Evolutionary conservation across 2,113 vertebrate species (phyloP).

Genomic region (Festucalex cinctus): DNA sequence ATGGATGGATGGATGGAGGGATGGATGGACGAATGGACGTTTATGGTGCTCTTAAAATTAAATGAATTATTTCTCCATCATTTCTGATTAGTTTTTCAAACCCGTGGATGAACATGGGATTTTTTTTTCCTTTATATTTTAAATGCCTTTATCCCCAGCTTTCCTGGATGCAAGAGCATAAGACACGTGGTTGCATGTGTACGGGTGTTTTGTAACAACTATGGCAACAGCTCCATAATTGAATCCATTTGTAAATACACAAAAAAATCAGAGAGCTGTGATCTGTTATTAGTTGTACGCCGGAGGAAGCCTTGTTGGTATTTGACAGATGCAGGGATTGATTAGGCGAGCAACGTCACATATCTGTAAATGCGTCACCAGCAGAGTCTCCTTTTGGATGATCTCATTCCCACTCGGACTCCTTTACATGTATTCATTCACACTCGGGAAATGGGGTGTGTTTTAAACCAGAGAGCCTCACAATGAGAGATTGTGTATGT

Average conservation of each 20-base stretch:
- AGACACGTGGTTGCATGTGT: constrained; percentile 3
- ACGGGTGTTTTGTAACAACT: constrained; percentile 9
- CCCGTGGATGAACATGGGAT: not conserved
- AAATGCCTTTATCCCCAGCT: not conserved
- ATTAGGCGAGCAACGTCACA: constrained; percentile 41
- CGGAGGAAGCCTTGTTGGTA: constrained; percentile 12
- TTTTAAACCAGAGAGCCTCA: constrained; percentile 17
- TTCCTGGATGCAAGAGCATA: not conserved
- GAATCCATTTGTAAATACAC: constrained; percentile 5
- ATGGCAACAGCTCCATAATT: constrained; percentile 1
- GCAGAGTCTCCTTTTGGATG: constrained; percentile 20
- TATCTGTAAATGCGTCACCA: constrained; percentile 46
- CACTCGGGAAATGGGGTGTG: constrained; percentile 17
- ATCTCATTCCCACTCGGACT: constrained; percentile 13
- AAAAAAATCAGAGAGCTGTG: not conserved
- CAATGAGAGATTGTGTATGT: constrained; percentile 21
- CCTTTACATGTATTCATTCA: constrained; percentile 19
- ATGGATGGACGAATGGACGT: too few relatives aligned
- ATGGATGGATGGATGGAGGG: too few relatives aligned
- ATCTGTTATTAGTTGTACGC: constrained; percentile 20
- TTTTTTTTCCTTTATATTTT: not conserved
- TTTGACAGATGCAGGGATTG: constrained; percentile 21
- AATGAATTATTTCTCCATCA: not conserved
- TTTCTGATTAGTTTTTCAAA: not conserved
- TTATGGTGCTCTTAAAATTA: not conserved